Base-by-base conservation (phyloP, 2,888 invertebrate species). In the Gastrophysa polygoni region DNA sequence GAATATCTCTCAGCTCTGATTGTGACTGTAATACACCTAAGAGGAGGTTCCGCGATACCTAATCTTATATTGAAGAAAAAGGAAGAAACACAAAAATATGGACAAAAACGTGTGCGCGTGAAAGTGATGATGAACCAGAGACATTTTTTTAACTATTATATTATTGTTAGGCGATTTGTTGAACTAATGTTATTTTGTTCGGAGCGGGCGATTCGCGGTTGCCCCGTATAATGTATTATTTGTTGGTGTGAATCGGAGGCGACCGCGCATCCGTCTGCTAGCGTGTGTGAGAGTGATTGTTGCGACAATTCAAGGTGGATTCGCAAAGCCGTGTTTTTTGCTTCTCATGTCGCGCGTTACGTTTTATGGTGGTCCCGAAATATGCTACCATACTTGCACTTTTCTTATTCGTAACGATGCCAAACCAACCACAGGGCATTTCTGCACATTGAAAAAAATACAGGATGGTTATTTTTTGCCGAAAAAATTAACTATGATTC, bases 121-220 rank as follows among this genome's bases (percentile, higher is more conserved):
- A 51, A 65, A 62, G 64, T 59, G 59, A 43, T 56, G 59, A 49
- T 55, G 51, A 11, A 61, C 44, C 55, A 64, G 52, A 64, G 64
- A 64, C 64, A 62, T 65, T 79, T 80, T 80, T 80, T 80, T 78
- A 79, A 80, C 78, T 78, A 79, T 79, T 79, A 79, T 79, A 78
- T 80, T 79, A 80, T 80, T 81, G 80, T 81, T 81, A 82, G 81
- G 81, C 78, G 81, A 81, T 81, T 63, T 82, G 81, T 81, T 81
- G 77, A 80, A 78, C 76, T 77, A 77, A 78, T 80, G 76, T 67
- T 70, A 55, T 67, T 63, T 59, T 51, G 52, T 55, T 47, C 51
- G 59, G 64, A 61, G 43, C 55, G 43, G 61, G 59, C 54, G 62
- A 52, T 32, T 54, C 59, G 63, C 67, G 63, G 59, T 60, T 67